A percentile compares a stretch with the other conserved stretches of the same genome.
Evolutionary conservation across 2,113 vertebrate species (phyloP).

Genomic region (Vicugna pacos): DNA sequence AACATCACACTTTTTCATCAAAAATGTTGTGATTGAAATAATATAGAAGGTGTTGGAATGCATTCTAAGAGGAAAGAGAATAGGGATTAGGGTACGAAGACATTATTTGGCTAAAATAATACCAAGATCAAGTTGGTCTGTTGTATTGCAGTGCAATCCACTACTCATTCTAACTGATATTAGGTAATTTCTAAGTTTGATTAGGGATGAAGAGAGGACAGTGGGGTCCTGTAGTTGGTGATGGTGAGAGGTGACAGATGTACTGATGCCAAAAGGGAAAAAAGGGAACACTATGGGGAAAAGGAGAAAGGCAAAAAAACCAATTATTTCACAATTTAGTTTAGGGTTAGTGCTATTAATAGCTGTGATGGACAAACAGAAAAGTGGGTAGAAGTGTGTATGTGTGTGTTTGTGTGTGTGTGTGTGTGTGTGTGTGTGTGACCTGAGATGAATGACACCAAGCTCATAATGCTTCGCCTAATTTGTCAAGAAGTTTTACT

Average conservation of each 20-base stretch:
- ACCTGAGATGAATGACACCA: conserved; percentile 33
- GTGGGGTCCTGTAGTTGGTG: not conserved
- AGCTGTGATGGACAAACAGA: not conserved
- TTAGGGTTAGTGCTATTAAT: not conserved
- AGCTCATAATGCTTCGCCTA: not conserved
- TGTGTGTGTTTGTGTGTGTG: not conserved
- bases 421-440: rapidly evolving
- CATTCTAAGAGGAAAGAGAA: conserved; percentile 7
- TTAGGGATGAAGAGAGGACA: not conserved
- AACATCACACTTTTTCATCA: not conserved
- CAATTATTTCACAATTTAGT: not conserved
- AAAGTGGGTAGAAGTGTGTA: not conserved
- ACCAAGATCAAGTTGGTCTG: not conserved
- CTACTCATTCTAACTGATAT: not conserved
- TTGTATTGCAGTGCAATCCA: not conserved
- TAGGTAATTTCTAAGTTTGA: not conserved
- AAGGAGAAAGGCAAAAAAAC: not conserved
- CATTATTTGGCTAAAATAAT: not conserved
- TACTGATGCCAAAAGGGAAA: not conserved
- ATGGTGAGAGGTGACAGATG: not conserved
- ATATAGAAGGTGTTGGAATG: not conserved
- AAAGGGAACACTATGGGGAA: not conserved
- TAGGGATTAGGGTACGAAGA: not conserved
- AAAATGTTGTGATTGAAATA: conserved; percentile 35
- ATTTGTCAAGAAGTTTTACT: conserved; percentile 47